Evolutionary conservation across 2,888 invertebrate genomes (phyloP), one percentile per base, ranked within the genome.

Genomic region (Chesias legatella): DNA sequence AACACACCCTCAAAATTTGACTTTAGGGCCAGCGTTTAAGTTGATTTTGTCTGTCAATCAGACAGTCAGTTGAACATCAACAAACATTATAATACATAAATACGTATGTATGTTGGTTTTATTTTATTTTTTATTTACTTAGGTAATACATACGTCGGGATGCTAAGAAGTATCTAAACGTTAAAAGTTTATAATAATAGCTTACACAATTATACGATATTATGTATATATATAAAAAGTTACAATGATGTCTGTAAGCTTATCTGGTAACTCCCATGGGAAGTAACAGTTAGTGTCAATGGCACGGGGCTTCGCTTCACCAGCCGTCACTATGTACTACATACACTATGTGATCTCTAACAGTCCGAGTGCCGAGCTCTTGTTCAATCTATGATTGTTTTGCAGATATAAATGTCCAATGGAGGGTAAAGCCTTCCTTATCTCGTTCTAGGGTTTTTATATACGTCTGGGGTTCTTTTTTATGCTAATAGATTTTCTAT

Each of bases 281-380:
- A 29, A 29, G 47, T 36, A 48, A 36, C 43, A 40, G 38, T 32
- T 40, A 49, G 45, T 53, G 48, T 48, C 50, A 44, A 48, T 50
- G 48, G 48, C 46, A 42, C 39, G 33, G 28, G 36, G 50, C 38
- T 35, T 33, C 45, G 49, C 49, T 46, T 50, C 48, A 45, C 26
- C 45, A 43, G 45, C 43, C 47, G 43, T 51, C 44, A 47, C 45
- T 45, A 40, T 39, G n/a, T n/a, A n/a, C n/a, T n/a, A n/a, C n/a
- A n/a, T n/a, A n/a, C n/a, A n/a, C n/a, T 32, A 22, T 29, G 38
- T 10, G 38, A 37, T 48, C 38, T 41, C 27, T 41, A 33, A 30
- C 51, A 43, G 8, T 11, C 34, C 5, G 33, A 13, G 10, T 6
- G 24, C 36, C 24, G 38, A 9, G 13, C 25, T 22, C 22, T 17